These are phyloP conservation scores for Anas platyrhynchos DNA, from an alignment of 2,113 vertebrate species.

Conservation along the genomic window DNA sequence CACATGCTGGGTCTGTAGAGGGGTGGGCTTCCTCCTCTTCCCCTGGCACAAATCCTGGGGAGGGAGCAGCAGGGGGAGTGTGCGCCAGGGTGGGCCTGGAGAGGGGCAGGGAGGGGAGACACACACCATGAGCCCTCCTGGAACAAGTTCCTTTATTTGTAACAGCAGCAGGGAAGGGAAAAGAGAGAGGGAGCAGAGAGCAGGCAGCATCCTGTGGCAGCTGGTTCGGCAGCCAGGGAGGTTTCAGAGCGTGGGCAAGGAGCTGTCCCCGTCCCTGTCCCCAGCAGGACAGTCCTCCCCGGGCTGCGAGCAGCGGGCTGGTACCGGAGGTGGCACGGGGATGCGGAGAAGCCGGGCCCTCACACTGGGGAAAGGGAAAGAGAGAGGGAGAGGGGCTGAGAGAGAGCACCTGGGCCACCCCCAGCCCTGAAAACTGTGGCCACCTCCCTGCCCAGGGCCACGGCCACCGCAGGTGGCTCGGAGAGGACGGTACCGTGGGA, in stretches of 20 bases:
- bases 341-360: not conserved
- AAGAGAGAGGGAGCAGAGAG: fast-evolving
- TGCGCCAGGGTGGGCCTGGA: not conserved
- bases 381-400: not conserved
- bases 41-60: not conserved
- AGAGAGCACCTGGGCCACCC: not conserved
- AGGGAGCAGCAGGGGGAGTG: not conserved
- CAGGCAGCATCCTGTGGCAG: fast-evolving
- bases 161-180: not conserved
- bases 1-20: not conserved
- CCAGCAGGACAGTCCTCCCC: not conserved
- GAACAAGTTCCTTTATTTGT: constrained; percentile 23
- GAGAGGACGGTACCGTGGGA: not conserved
- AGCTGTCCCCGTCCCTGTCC: not conserved
- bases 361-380: not conserved
- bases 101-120: not conserved
- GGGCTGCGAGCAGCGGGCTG: not conserved
- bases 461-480: fast-evolving
- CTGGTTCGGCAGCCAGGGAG: not conserved
- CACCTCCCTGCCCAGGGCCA: not conserved
- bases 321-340: fast-evolving
- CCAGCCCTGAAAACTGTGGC: not conserved
- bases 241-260: not conserved
- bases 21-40: not conserved
- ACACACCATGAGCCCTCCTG: not conserved